These are phyloP conservation scores for Anagyrus pseudococci DNA, from an alignment of 2,888 invertebrate species.

Conservation along the genomic window DNA sequence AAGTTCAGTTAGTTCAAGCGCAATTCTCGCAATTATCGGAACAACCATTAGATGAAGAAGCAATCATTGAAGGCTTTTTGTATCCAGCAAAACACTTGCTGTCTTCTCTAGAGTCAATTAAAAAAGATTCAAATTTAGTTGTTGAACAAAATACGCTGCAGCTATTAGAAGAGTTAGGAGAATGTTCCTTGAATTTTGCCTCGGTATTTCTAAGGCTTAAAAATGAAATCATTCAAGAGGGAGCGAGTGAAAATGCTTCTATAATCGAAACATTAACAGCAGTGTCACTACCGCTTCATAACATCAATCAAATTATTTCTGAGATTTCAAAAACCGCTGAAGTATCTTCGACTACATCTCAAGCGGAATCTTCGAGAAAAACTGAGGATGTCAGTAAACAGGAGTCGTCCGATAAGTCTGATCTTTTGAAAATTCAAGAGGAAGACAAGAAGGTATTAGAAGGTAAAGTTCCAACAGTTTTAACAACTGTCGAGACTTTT, in stretches of 20 bases:
- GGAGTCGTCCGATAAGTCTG: slow-evolving; percentile 13
- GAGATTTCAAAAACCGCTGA: slow-evolving; percentile 20
- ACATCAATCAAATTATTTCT: slow-evolving; percentile 46
- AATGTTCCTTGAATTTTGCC: slow-evolving; percentile 47
- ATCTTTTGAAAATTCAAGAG: slow-evolving; percentile 30
- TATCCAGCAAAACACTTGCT: slow-evolving; percentile 53
- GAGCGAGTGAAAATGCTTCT: slow-evolving; percentile 48
- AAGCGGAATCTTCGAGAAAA: background rate
- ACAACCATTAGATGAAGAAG: slow-evolving; percentile 54
- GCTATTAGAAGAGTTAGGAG: slow-evolving; percentile 45
- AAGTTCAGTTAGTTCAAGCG: slow-evolving; percentile 49
- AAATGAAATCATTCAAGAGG: slow-evolving; percentile 47
- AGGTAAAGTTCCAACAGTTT: slow-evolving; percentile 35
- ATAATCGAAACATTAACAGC: slow-evolving; percentile 54
- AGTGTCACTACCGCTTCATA: slow-evolving; percentile 49
- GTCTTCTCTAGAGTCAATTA: slow-evolving; percentile 46
- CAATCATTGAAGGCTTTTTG: slow-evolving; percentile 56
- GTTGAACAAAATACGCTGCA: slow-evolving; percentile 33
- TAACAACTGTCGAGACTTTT: slow-evolving; percentile 50
- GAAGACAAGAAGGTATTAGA: slow-evolving; percentile 10
- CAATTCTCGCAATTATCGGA: slow-evolving; percentile 48
- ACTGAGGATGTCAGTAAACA: background rate
- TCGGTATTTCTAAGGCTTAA: slow-evolving; percentile 47
- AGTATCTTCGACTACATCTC: background rate
- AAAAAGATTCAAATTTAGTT: slow-evolving; percentile 31